A percentile compares a stretch with the other conserved stretches of the same genome.
These are phyloP conservation scores for Apaloderma vittatum DNA, from an alignment of 2,113 vertebrate genomes.

Conservation along the genomic window DNA sequence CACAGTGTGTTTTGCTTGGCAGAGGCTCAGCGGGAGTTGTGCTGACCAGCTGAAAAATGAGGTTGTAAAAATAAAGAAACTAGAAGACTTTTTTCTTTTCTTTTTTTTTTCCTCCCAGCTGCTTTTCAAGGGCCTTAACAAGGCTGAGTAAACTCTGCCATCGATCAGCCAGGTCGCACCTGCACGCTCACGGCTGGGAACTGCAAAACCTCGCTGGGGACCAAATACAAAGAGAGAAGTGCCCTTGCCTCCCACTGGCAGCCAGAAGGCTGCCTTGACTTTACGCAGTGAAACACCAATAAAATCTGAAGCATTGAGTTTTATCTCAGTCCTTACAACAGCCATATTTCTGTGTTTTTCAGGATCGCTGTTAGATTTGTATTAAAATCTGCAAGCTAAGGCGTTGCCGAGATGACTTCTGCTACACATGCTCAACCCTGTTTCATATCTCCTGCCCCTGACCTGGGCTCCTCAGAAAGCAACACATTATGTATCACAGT, in stretches of 20 bases:
- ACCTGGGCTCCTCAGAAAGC: neutral
- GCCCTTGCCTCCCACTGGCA: neutral
- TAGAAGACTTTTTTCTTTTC: neutral
- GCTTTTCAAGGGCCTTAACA: neutral
- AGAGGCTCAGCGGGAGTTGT: neutral
- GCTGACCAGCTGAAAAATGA: conserved; percentile 32
- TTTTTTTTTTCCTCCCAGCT: neutral
- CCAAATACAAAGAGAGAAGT: neutral
- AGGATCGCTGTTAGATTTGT: neutral
- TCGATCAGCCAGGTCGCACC: neutral
- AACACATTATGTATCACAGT: neutral
- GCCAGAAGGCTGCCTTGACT: too few relatives aligned
- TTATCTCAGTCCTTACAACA: neutral
- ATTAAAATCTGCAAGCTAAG: neutral
- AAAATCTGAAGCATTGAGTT: neutral
- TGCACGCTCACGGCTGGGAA: neutral
- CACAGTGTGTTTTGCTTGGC: neutral
- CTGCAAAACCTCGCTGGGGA: neutral
- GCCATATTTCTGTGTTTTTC: neutral
- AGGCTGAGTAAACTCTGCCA: neutral
- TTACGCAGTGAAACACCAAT: neutral
- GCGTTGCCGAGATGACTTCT: neutral
- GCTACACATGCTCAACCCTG: neutral
- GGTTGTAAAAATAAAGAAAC: conserved; percentile 2
- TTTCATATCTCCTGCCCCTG: neutral